phyloP scores from a whole-genome alignment of 2,888 invertebrate genomes.

The Amphipoea oculea region DNA sequence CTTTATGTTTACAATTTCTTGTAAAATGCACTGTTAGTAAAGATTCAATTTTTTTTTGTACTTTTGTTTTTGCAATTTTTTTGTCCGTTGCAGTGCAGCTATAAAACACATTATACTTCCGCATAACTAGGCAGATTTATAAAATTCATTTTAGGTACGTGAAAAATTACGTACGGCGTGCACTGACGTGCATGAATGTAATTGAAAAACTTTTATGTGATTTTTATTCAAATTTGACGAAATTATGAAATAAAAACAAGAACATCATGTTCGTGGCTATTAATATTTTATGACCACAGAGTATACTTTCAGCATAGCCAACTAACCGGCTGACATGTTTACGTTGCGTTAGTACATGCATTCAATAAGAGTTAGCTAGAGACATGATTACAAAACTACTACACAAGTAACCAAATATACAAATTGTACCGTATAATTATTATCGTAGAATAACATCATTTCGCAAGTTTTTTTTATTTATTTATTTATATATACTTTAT shows the following conservation, averaged over 20 bases:
- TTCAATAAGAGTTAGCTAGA: not conserved
- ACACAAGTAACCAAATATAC: no score
- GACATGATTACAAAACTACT: not conserved
- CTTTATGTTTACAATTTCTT: not conserved
- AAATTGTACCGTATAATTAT: no score
- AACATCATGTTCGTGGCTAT: constrained; percentile 73
- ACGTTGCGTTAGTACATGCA: constrained; percentile 46
- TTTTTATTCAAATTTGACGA: constrained; percentile 69
- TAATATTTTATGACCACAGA: constrained; percentile 73
- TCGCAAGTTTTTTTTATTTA: no score
- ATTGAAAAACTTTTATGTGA: constrained; percentile 68
- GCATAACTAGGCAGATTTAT: constrained; percentile 31
- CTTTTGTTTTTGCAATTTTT: no score
- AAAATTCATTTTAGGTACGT: constrained; percentile 19
- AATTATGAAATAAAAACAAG: constrained; percentile 70
- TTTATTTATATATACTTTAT: no score
- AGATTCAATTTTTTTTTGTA: not conserved
- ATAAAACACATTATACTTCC: constrained; percentile 5
- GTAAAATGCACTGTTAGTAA: not conserved
- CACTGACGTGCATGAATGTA: constrained; percentile 65
- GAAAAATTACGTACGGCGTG: constrained; percentile 38
- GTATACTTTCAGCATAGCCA: constrained; percentile 72
- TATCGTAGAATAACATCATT: no score
- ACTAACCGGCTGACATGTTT: constrained; percentile 62
- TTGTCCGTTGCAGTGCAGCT: not conserved